These are phyloP conservation scores for Stomatorhinus walkeri DNA, from an alignment of 2,797 vertebrate genomes.

Conservation along the genomic window DNA sequence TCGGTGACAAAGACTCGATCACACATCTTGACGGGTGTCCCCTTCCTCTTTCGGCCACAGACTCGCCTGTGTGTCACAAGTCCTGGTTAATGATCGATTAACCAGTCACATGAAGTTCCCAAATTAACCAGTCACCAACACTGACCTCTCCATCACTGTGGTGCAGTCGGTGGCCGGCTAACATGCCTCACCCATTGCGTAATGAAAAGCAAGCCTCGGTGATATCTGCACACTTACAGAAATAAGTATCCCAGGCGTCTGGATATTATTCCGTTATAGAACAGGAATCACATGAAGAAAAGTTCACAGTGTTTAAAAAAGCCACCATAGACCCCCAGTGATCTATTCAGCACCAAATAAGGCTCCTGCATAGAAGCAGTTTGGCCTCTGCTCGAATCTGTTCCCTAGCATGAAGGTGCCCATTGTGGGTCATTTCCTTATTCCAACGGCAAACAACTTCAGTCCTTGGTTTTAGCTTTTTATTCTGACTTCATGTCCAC, in stretches of 20 bases:
- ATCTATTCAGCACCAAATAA: neutral
- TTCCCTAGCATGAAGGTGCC: neutral
- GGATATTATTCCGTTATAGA: neutral
- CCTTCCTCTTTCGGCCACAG: constrained; percentile 70
- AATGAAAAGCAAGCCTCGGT: neutral
- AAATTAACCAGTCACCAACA: neutral
- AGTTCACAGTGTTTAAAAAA: neutral
- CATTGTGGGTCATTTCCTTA: neutral
- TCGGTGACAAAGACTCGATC: constrained; percentile 66
- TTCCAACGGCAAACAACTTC: neutral
- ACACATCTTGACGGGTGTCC: constrained; percentile 70
- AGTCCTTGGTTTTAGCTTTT: neutral
- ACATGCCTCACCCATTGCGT: neutral
- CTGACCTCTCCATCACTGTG: neutral
- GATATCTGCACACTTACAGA: neutral
- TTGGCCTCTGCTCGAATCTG: neutral
- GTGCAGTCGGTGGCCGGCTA: neutral
- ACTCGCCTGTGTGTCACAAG: constrained; percentile 55
- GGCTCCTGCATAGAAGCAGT: neutral
- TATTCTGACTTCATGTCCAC: neutral
- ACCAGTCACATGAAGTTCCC: neutral
- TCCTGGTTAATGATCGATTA: neutral
- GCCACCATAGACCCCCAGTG: neutral
- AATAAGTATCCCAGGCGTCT: neutral
- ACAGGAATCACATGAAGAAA: neutral